Percentiles rank a stretch among this genome's conserved stretches.
Conservation (phyloP, 1,140 invertebrate species). For the Uloborus diversus region DNA sequence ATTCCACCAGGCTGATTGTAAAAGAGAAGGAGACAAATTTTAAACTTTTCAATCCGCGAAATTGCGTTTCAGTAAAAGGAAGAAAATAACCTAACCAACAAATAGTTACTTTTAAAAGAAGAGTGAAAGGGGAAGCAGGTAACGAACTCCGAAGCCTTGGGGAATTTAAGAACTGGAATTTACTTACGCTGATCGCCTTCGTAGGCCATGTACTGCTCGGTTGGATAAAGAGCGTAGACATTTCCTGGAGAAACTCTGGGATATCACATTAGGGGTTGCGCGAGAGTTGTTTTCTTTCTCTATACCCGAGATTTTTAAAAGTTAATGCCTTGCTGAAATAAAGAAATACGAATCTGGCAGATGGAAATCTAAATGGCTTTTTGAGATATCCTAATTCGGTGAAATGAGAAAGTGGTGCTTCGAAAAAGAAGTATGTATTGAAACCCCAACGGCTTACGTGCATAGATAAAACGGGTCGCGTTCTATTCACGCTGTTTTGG, state of each 20-base stretch:
- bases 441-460: no score
- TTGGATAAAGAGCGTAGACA: conserved; percentile 36
- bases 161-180: conserved; percentile 42
- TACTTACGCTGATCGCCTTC: conserved; percentile 44
- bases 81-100: conserved; percentile 42
- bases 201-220: conserved; percentile 13
- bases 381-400: no score
- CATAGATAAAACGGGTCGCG: no score
- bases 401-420: no score
- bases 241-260: conserved; percentile 22
- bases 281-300: conserved; percentile 5
- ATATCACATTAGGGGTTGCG: conserved; percentile 34
- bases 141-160: conserved; percentile 49
- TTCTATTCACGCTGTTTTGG: no score
- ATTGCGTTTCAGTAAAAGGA: conserved; percentile 35
- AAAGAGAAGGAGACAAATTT: conserved; percentile 49
- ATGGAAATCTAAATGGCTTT: no score
- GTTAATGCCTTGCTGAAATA: conserved; percentile 11
- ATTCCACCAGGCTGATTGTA: conserved; percentile 45
- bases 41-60: conserved; percentile 54
- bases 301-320: conserved; percentile 18
- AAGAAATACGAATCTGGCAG: not conserved
- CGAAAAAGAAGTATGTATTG: no score
- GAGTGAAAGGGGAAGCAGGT: conserved; percentile 25
- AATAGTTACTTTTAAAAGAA: conserved; percentile 42